Percentiles rank a stretch among this genome's conserved stretches.
Evolutionary conservation across 2,797 vertebrate species (phyloP).

Genomic region (Sebastes glaucus): DNA sequence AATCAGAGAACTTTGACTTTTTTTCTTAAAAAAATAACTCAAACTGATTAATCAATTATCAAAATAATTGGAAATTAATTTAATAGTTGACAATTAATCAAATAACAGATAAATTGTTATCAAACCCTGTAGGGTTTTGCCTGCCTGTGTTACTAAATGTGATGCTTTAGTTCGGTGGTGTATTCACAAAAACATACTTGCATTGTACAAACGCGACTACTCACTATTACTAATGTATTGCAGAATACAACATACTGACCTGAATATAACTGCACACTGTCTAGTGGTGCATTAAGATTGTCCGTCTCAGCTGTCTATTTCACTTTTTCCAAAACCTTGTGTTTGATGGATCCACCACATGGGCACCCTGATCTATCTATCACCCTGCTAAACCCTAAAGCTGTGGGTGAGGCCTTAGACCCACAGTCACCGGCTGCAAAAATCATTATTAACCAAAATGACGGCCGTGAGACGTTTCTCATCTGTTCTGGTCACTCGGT

Average conservation of each 20-base stretch:
- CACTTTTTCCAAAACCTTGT: background rate
- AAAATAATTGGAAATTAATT: too few relatives aligned
- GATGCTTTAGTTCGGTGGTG: background rate
- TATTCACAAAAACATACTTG: background rate
- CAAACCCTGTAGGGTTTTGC: background rate
- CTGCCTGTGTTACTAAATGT: background rate
- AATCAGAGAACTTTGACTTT: too few relatives aligned
- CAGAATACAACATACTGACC: background rate
- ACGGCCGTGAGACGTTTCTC: constrained; percentile 21
- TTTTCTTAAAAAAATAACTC: too few relatives aligned
- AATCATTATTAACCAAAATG: constrained; percentile 7
- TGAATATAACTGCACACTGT: background rate
- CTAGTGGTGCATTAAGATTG: background rate
- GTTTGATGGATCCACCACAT: background rate
- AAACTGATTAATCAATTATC: too few relatives aligned
- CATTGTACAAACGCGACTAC: background rate
- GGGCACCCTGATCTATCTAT: background rate
- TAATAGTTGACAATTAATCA: too few relatives aligned
- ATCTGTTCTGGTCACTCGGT: constrained; percentile 16
- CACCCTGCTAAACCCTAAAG: background rate
- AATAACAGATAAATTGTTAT: background rate
- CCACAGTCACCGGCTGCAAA: background rate
- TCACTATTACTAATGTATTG: background rate
- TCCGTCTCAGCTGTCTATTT: background rate
- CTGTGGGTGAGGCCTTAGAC: background rate